Percentiles rank a stretch among this genome's conserved stretches.
Conservation (phyloP, 30 jellyfish, hydroid and myxozoan genomes). For the Chironex yamaguchii region DNA sequence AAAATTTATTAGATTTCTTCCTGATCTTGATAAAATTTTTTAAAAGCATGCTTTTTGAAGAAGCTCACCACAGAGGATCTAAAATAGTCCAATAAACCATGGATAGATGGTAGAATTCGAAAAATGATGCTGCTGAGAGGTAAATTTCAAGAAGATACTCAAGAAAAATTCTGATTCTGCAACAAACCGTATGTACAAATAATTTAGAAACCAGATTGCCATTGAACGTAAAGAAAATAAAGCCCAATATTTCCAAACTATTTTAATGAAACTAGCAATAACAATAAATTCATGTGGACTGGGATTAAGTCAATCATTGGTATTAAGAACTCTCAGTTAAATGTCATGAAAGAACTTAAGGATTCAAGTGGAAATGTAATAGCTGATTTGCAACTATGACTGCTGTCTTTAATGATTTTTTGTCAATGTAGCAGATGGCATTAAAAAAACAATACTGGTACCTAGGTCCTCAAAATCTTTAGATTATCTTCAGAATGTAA, state of each 20-base stretch:
- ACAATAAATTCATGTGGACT: constrained; percentile 35
- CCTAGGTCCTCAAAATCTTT: constrained; percentile 53
- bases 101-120: constrained; percentile 54
- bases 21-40: constrained; percentile 16
- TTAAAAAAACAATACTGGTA: constrained; percentile 31
- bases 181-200: constrained; percentile 14
- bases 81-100: constrained; percentile 35
- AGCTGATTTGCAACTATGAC: constrained; percentile 56
- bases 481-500: constrained; percentile 2
- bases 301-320: constrained; percentile 57
- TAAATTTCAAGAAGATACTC: constrained; percentile 16
- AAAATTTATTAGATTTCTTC: constrained; percentile 24
- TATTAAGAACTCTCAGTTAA: constrained; percentile 24
- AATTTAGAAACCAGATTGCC: constrained; percentile 50
- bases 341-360: constrained; percentile 54
- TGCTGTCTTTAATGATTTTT: constrained; percentile 24
- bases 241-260: constrained; percentile 20
- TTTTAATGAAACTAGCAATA: constrained; percentile 26
- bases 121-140: constrained; percentile 42
- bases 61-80: constrained; percentile 17
- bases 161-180: constrained; percentile 40
- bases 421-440: constrained; percentile 40
- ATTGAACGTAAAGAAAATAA: constrained; percentile 39
- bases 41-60: constrained; percentile 42
- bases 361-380: constrained; percentile 59